phyloP scores from a whole-genome alignment of 2,113 vertebrate species.

The Microcebus tavaratra region DNA sequence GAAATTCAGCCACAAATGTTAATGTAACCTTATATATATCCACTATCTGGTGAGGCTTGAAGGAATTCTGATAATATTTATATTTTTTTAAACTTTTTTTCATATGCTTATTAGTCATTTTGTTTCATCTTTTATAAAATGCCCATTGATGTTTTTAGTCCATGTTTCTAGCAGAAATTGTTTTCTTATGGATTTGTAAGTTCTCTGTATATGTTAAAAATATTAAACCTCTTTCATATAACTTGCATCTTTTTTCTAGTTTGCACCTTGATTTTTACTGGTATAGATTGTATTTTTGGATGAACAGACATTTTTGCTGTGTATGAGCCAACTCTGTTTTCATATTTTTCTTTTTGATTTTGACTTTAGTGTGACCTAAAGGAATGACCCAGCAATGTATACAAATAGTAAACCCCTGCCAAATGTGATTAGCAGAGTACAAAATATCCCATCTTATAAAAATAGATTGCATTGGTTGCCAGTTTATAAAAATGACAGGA shows the following conservation, averaged over 20 bases:
- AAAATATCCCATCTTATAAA: background rate
- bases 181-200: background rate
- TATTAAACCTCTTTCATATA: background rate
- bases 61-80: background rate
- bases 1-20: background rate
- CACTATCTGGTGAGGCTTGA: background rate
- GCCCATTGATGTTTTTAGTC: background rate
- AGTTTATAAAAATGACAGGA: background rate
- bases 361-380: background rate
- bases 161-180: background rate
- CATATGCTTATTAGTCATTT: background rate
- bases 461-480: background rate
- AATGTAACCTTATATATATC: background rate
- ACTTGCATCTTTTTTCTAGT: background rate
- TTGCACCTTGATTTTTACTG: background rate
- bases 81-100: background rate
- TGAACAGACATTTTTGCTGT: background rate
- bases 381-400: no score
- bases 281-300: background rate
- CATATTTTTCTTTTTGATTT: background rate
- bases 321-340: background rate
- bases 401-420: background rate
- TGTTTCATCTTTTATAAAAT: background rate
- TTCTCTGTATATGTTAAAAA: background rate
- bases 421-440: background rate